A percentile compares a stretch with the other conserved stretches of the same genome.
phyloP scores from a whole-genome alignment of 2,113 vertebrate genomes.

The Sorex araneus region DNA sequence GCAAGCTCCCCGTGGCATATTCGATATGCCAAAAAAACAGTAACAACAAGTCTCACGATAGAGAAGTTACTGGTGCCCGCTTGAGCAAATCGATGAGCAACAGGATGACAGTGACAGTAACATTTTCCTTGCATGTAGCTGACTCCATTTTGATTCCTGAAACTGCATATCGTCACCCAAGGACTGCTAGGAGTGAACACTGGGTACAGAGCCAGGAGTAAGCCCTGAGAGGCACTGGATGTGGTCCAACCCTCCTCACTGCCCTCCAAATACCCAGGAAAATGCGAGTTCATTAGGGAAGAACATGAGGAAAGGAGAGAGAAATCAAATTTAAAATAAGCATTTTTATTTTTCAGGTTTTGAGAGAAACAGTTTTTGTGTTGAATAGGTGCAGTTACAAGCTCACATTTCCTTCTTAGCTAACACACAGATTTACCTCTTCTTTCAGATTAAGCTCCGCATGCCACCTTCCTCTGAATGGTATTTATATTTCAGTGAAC shows the following conservation, averaged over 20 bases:
- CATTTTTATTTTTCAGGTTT: background rate
- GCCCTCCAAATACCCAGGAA: background rate
- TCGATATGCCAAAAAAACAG: too few species aligned
- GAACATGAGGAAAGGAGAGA: constrained; percentile 13
- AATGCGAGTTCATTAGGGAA: background rate
- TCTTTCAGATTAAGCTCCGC: constrained; percentile 15
- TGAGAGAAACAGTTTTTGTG: constrained; percentile 11
- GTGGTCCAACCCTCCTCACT: too few species aligned
- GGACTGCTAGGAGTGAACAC: too few species aligned
- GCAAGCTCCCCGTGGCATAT: too few species aligned
- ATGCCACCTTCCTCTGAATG: constrained; percentile 3
- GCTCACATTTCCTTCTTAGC: background rate
- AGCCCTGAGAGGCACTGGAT: too few species aligned
- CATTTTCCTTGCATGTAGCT: background rate
- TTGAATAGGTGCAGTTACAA: background rate
- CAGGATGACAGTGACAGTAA: too few species aligned
- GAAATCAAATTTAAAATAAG: constrained; percentile 1
- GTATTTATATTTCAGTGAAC: background rate
- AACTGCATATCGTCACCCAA: too few species aligned
- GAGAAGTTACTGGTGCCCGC: too few species aligned
- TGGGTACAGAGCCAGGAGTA: too few species aligned
- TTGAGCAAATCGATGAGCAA: too few species aligned
- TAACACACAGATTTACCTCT: background rate
- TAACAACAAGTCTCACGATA: too few species aligned
- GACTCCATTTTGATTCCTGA: too few species aligned